A percentile compares a stretch with the other conserved stretches of the same genome.
phyloP scores from a whole-genome alignment of 2,888 invertebrate species.

The Leptogaster cylindrica region DNA sequence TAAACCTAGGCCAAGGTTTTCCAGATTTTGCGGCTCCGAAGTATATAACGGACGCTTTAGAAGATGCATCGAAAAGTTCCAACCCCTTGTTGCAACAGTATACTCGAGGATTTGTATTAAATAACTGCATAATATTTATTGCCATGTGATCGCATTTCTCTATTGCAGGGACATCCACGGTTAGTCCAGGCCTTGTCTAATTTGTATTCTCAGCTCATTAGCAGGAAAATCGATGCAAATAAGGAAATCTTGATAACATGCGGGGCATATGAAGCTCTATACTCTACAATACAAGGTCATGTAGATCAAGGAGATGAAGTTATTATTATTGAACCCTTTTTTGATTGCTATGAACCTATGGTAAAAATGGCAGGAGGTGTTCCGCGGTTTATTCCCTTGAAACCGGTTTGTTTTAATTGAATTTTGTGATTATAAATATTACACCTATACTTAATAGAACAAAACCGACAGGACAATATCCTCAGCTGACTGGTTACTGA shows the following conservation, averaged over 20 bases:
- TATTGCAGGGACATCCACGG: conserved; percentile 83
- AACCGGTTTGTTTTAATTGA: conserved; percentile 69
- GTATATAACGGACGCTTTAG: conserved; percentile 79
- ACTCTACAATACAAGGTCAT: conserved; percentile 82
- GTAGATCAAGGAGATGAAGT: conserved; percentile 88
- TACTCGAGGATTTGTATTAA: conserved; percentile 92
- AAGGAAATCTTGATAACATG: conserved; percentile 87
- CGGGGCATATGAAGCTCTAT: conserved; percentile 96
- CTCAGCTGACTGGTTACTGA: conserved; percentile 89
- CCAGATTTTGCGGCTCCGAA: conserved; percentile 89
- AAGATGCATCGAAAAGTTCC: conserved; percentile 69
- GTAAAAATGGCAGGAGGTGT: conserved; percentile 85
- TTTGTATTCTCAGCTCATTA: conserved; percentile 81
- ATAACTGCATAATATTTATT: too few species aligned
- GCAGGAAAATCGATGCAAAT: conserved; percentile 78
- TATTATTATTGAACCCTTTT: conserved; percentile 97
- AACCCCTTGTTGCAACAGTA: conserved; percentile 89
- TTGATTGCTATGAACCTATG: conserved; percentile 98
- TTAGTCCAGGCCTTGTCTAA: conserved; percentile 84
- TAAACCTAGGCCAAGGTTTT: conserved; percentile 95
- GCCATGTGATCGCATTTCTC: background rate
- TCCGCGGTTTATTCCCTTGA: conserved; percentile 85
- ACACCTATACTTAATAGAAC: background rate
- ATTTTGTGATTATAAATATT: background rate
- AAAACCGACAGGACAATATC: conserved; percentile 49